These are phyloP conservation scores for Altica lythri DNA, from an alignment of 2,888 invertebrate species.

Conservation along the genomic window DNA sequence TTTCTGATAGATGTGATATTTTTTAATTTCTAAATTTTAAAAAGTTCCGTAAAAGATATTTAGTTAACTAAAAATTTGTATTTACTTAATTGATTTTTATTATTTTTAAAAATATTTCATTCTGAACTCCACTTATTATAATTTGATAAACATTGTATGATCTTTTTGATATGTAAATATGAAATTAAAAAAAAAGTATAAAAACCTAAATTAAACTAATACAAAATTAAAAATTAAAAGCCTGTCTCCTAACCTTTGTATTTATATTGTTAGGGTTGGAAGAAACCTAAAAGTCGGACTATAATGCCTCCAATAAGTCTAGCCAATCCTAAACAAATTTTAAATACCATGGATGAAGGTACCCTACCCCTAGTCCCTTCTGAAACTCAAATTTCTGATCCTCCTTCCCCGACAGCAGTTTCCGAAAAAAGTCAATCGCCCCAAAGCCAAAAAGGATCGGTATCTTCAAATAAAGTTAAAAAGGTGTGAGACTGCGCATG, in stretches of 20 bases:
- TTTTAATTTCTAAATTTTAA: no score
- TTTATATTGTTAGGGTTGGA: slow-evolving; percentile 69
- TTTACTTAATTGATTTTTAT: no score
- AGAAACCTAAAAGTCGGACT: slow-evolving; percentile 77
- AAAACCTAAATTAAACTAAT: slow-evolving; percentile 5
- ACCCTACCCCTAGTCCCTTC: slow-evolving; percentile 53
- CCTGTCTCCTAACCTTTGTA: slow-evolving; percentile 43
- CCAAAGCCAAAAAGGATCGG: slow-evolving; percentile 61
- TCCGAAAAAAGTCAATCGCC: slow-evolving; percentile 61
- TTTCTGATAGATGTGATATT: no score
- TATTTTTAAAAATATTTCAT: no score
- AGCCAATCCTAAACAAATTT: slow-evolving; percentile 62
- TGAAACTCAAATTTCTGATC: slow-evolving; percentile 56
- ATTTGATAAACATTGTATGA: no score
- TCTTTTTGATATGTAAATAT: neutral
- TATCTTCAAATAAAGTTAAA: slow-evolving; percentile 59
- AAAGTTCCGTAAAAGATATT: no score
- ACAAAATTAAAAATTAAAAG: slow-evolving; percentile 22
- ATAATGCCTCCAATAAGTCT: slow-evolving; percentile 69
- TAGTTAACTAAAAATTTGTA: no score
- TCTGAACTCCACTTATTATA: no score
- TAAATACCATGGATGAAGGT: slow-evolving; percentile 55
- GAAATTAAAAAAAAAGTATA: slow-evolving; percentile 10
- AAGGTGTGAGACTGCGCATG: slow-evolving; percentile 58
- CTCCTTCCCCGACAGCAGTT: slow-evolving; percentile 58